phyloP scores from a whole-genome alignment of 2,888 invertebrate genomes.

The Atrina japonica region DNA sequence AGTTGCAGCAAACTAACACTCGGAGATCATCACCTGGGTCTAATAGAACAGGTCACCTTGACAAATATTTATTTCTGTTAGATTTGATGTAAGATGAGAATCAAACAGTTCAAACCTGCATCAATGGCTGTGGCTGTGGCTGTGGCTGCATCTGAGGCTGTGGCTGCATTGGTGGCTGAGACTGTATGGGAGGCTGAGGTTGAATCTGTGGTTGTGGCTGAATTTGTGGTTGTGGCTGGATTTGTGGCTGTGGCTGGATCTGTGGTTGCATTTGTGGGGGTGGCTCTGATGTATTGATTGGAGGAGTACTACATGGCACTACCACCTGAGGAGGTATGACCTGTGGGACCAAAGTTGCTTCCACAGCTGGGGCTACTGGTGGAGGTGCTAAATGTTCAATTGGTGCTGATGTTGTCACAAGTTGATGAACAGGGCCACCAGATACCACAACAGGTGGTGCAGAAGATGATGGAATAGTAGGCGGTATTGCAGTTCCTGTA shows the following conservation, averaged over 20 bases:
- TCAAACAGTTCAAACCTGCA: slow-evolving; percentile 30
- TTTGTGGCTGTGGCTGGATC: slow-evolving; percentile 4
- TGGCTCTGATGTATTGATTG: slow-evolving; percentile 2
- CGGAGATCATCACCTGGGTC: too few species aligned
- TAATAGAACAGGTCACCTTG: too few species aligned
- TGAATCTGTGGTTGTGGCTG: not conserved
- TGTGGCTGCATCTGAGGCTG: not conserved
- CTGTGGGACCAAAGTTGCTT: slow-evolving; percentile 5
- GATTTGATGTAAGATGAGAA: too few species aligned
- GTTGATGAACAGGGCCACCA: slow-evolving; percentile 33
- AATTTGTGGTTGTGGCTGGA: not conserved
- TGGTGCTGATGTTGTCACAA: slow-evolving; percentile 27
- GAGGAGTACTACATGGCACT: slow-evolving; percentile 1
- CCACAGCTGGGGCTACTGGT: not conserved
- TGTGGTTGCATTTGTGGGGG: slow-evolving; percentile 8
- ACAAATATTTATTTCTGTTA: too few species aligned
- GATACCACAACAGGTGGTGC: slow-evolving; percentile 36
- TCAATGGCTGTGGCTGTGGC: slow-evolving; percentile 12
- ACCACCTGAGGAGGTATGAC: not conserved
- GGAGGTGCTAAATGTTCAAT: slow-evolving; percentile 10
- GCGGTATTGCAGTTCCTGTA: slow-evolving; percentile 27
- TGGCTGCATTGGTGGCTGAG: slow-evolving; percentile 1
- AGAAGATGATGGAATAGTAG: slow-evolving; percentile 49
- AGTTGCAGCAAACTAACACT: too few species aligned
- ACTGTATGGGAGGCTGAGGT: not conserved